These are phyloP conservation scores for Hylyphantes graminicola DNA, from an alignment of 1,140 invertebrate species.

Conservation along the genomic window DNA sequence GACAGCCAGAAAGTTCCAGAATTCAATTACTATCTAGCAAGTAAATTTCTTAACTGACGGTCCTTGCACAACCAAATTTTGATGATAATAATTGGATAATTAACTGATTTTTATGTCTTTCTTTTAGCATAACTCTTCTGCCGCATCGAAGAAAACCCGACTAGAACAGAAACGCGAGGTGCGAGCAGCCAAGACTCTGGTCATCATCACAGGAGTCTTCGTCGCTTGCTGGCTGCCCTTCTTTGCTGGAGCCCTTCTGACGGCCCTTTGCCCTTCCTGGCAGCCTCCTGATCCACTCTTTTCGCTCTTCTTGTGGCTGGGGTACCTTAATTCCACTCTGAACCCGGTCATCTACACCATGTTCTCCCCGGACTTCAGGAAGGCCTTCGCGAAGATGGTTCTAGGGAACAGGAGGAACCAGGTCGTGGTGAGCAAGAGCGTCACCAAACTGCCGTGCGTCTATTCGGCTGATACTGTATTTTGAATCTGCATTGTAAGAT, in stretches of 20 bases:
- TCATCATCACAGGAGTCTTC: constrained; percentile 92
- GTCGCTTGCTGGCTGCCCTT: constrained; percentile 95
- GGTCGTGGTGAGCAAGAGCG: no score
- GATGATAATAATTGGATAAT: no score
- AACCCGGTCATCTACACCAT: constrained; percentile 92
- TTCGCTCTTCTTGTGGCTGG: constrained; percentile 87
- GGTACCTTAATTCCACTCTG: constrained; percentile 89
- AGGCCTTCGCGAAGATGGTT: constrained; percentile 52
- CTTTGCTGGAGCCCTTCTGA: constrained; percentile 87
- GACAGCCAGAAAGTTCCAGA: no score
- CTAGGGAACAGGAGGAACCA: constrained; percentile 12
- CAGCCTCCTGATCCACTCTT: constrained; percentile 80
- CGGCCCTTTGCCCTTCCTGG: constrained; percentile 83
- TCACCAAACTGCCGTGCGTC: no score
- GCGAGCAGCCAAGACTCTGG: constrained; percentile 92
- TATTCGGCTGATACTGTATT: no score
- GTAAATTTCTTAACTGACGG: no score
- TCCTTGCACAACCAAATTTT: no score
- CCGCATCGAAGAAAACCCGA: no score
- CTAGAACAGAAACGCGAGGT: constrained; percentile 86
- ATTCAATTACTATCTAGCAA: no score
- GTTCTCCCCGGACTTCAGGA: constrained; percentile 62
- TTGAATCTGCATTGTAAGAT: no score
- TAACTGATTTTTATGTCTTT: no score
- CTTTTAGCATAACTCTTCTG: no score